phyloP scores from a whole-genome alignment of 2,113 vertebrate species.

The Megatriorchis doriae region DNA sequence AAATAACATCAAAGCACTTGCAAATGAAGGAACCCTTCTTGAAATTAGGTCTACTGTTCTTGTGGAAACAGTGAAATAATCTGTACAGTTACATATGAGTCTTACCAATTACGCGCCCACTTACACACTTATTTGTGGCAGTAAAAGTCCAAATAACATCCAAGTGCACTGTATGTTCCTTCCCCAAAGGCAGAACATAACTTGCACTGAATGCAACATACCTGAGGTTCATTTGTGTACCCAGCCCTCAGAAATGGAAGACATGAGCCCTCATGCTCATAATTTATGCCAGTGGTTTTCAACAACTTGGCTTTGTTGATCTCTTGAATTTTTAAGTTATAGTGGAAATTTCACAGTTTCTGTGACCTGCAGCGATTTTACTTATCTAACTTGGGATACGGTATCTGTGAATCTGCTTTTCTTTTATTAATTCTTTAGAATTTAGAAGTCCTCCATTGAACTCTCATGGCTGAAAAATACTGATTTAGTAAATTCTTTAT shows the following conservation, averaged over 20 bases:
- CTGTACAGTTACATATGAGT: background rate
- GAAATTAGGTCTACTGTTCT: background rate
- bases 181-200: background rate
- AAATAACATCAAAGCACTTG: background rate
- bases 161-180: background rate
- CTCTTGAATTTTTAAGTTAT: background rate
- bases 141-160: background rate
- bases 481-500: background rate
- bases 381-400: background rate
- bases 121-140: background rate
- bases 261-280: background rate
- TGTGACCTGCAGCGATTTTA: background rate
- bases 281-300: background rate
- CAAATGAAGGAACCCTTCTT: background rate
- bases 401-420: background rate
- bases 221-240: background rate
- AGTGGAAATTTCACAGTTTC: background rate
- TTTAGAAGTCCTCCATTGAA: background rate
- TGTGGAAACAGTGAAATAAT: background rate
- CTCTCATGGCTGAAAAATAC: background rate
- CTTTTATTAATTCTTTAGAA: background rate
- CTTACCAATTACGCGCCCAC: background rate
- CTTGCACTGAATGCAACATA: background rate
- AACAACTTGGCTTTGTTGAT: background rate
- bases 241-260: background rate